Conservation (phyloP, 2,797 vertebrate genomes). For the Pipistrellus nathusii region DNA sequence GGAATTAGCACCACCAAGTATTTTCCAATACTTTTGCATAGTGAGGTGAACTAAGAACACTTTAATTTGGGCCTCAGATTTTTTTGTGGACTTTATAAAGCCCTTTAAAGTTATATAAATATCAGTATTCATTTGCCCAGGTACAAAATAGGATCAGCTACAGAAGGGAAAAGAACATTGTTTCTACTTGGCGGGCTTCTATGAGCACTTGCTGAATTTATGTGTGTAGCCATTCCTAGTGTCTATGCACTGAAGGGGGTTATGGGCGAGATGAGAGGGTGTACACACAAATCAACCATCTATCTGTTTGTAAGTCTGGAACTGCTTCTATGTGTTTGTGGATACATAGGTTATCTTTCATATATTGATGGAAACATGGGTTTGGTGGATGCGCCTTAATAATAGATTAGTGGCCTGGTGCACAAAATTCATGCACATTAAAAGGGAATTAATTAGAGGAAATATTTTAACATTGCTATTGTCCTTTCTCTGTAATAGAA, state of each 20-base stretch:
- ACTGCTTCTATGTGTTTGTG: conserved; percentile 21
- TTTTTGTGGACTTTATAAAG: conserved; percentile 68
- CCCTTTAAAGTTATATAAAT: conserved; percentile 69
- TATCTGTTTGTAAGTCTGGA: conserved; percentile 21
- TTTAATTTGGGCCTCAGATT: conserved; percentile 69
- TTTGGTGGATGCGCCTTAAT: background rate
- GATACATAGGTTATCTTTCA: conserved; percentile 8
- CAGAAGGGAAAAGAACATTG: conserved; percentile 40
- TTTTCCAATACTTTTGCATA: conserved; percentile 39
- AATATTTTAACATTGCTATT: no score
- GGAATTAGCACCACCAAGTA: conserved; percentile 68
- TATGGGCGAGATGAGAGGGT: background rate
- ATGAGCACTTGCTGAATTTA: conserved; percentile 39
- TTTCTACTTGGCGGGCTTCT: conserved; percentile 53
- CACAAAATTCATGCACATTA: no score
- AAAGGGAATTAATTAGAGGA: no score
- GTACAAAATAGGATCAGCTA: conserved; percentile 60
- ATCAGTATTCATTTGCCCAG: conserved; percentile 67
- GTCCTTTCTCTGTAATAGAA: no score
- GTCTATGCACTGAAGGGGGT: background rate
- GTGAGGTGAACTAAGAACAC: conserved; percentile 76
- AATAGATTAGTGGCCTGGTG: background rate
- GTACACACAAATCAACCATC: background rate
- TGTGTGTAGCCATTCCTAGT: background rate
- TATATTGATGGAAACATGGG: background rate